Evolutionary conservation across 2,113 vertebrate genomes (phyloP).

Genomic region (Tautogolabrus adspersus): DNA sequence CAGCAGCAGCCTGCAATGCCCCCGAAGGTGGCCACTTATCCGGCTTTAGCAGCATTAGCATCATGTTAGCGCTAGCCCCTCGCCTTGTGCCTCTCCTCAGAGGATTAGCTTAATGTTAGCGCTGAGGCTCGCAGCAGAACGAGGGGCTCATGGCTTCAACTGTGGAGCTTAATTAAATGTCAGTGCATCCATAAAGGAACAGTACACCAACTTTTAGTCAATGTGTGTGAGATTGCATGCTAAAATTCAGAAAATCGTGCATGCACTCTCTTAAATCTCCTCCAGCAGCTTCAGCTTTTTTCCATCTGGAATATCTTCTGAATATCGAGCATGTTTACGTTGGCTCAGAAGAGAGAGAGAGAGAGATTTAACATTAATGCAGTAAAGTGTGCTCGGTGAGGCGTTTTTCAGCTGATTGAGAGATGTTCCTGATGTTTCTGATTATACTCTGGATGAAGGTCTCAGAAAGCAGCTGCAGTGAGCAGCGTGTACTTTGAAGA

Average conservation of each 20-base stretch:
- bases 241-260: background rate
- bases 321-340: background rate
- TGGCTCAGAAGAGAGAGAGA: background rate
- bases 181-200: constrained; percentile 46
- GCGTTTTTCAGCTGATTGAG: constrained; percentile 18
- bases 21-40: constrained; percentile 59
- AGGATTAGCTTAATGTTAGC: constrained; percentile 62
- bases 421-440: background rate
- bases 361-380: constrained; percentile 44
- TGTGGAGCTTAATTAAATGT: constrained; percentile 66
- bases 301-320: background rate
- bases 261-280: constrained; percentile 40
- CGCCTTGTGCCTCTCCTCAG: constrained; percentile 12
- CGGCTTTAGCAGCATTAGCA: constrained; percentile 55
- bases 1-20: constrained; percentile 12
- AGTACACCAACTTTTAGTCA: constrained; percentile 11
- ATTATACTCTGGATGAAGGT: background rate
- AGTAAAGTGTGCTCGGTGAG: constrained; percentile 11
- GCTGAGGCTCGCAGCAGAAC: constrained; percentile 27
- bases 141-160: constrained; percentile 21
- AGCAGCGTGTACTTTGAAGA: background rate
- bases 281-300: constrained; percentile 18
- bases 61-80: constrained; percentile 29
- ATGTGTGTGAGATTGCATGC: constrained; percentile 1
- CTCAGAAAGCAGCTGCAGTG: constrained; percentile 1